Conservation (phyloP, 2,888 invertebrate species). For the Chloromyia formosa region DNA sequence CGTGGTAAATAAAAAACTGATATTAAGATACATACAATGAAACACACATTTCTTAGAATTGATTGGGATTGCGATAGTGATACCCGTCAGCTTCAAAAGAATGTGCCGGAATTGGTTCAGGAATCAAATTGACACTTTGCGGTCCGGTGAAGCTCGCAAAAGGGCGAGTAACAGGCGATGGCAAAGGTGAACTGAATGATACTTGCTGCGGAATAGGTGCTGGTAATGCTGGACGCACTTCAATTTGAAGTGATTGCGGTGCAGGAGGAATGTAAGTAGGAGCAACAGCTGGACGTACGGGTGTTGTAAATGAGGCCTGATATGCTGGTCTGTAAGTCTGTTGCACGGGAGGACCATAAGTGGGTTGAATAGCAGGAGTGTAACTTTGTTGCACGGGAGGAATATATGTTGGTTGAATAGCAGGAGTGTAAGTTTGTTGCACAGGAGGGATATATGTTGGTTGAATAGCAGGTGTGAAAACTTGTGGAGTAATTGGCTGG, state of each 20-base stretch:
- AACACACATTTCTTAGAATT: constrained; percentile 8
- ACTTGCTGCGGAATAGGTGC: background rate
- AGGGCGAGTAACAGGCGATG: background rate
- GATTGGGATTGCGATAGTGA: constrained; percentile 20
- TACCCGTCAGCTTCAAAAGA: constrained; percentile 25
- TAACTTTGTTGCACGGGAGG: background rate
- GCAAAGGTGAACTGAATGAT: background rate
- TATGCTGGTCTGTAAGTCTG: background rate
- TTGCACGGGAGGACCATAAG: background rate
- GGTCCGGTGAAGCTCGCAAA: background rate
- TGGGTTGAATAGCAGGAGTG: background rate
- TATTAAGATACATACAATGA: too few relatives aligned
- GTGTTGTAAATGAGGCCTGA: background rate
- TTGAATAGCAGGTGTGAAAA: constrained; percentile 2
- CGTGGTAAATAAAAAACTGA: too few relatives aligned
- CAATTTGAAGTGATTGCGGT: background rate
- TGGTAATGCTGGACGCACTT: background rate
- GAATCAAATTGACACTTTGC: background rate
- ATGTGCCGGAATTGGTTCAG: constrained; percentile 28
- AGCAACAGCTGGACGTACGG: background rate
- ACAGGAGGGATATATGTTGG: constrained; percentile 1
- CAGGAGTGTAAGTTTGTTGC: constrained; percentile 2
- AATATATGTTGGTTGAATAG: constrained; percentile 5
- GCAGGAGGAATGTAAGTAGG: background rate
- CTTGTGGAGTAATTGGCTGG: background rate